Evolutionary conservation across 1,140 invertebrate genomes (phyloP), one percentile per base, ranked within the genome.

Genomic region (Euschistus heros): DNA sequence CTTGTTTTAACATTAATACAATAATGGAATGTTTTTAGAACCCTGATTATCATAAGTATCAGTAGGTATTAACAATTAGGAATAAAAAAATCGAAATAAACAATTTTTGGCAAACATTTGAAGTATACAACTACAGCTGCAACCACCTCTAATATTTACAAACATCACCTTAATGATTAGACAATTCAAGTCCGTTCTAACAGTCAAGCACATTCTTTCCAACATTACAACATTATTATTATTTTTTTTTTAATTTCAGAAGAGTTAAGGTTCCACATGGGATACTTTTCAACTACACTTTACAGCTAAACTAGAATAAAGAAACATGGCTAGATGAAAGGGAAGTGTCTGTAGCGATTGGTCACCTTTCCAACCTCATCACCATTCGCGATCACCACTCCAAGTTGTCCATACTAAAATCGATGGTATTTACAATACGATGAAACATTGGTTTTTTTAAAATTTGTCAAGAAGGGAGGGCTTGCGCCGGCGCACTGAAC

Each of bases 21-120:
- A 62, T 62, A 62, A 57, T 63, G 65, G 65, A 66, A 66, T 66
- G 65, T 66, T 57, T 66, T 63, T 66, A 66, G 30, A 66, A 66
- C 65, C 65, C 65, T 66, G 65, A 62, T 66, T 42, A 63, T 66
- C 47, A 66, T 66, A 46, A 66, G 52, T 62, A 66, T 66, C 26
- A 60, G 17, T 65, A 59, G 26, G 42, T 66, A 62, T 42, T 63
- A 63, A 66, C 26, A 42, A 63, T 54, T 62, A 66, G 62, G 47
- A 54, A 47, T 64, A 54, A 33, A 22, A 26, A 64, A 64, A 64
- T 61, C 33, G 33, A 61, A 61, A 61, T 24, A 26, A 44, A 61
- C 59, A 24, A 61, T 42, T 54, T 66, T 66, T 63, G 65, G 65
- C 65, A 62, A 63, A 66, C 52, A 63, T 52, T 37, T 63, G 44